A percentile compares a stretch with the other conserved stretches of the same genome.
These are phyloP conservation scores for Sialia sialis DNA, from an alignment of 2,113 vertebrate species.

Conservation along the genomic window DNA sequence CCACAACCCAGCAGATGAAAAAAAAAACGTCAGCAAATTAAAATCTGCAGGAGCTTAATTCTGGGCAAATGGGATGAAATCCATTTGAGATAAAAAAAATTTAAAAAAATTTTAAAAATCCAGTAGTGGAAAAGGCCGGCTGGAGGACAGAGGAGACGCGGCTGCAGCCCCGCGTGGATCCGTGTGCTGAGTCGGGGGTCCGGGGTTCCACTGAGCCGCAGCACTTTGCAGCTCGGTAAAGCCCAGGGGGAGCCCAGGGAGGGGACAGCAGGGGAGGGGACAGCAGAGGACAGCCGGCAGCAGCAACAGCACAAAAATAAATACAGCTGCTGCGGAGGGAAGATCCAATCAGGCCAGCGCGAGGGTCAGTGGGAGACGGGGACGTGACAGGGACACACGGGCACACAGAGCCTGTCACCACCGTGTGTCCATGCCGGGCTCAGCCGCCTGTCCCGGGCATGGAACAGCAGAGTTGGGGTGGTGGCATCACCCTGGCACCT, in stretches of 20 bases:
- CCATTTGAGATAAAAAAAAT: background rate
- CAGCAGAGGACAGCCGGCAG: background rate
- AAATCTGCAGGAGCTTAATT: slow-evolving; percentile 55
- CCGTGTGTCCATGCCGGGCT: accelerated
- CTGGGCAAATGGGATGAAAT: slow-evolving; percentile 63
- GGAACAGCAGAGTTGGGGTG: accelerated
- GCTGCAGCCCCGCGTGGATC: background rate
- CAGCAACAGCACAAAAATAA: background rate
- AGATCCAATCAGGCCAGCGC: slow-evolving; percentile 3
- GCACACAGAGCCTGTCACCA: background rate
- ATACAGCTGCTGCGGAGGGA: background rate
- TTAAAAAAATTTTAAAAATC: too few species aligned
- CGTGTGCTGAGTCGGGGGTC: background rate
- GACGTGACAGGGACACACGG: background rate
- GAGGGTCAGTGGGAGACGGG: background rate
- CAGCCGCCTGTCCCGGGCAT: accelerated
- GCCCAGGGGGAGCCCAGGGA: background rate
- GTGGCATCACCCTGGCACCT: background rate
- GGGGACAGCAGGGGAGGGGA: background rate
- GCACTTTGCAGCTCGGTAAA: background rate
- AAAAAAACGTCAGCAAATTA: slow-evolving; percentile 58
- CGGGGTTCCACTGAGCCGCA: background rate
- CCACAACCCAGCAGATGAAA: slow-evolving; percentile 68
- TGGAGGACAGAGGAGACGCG: background rate
- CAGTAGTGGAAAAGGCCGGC: background rate